A percentile compares a stretch with the other conserved stretches of the same genome.
Evolutionary conservation across 2,888 invertebrate genomes (phyloP).

Genomic region (Dasysyrphus tricinctus): DNA sequence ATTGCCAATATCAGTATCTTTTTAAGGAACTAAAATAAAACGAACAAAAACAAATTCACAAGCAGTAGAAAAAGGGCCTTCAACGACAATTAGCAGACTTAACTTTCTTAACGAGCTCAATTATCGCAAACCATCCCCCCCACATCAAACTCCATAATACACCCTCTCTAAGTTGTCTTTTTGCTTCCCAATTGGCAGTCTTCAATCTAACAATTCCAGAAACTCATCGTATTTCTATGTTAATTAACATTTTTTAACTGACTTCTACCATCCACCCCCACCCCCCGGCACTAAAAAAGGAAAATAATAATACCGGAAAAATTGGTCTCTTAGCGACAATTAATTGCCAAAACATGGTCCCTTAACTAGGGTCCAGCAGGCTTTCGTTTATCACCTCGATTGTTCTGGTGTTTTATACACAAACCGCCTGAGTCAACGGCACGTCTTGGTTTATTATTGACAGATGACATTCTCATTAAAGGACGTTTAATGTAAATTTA

Average conservation of each 20-base stretch:
- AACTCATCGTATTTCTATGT: slow-evolving; percentile 10
- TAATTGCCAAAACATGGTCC: slow-evolving; percentile 59
- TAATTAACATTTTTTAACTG: slow-evolving; percentile 67
- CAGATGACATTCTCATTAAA: slow-evolving; percentile 48
- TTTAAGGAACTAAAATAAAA: background rate
- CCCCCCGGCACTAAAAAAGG: slow-evolving; percentile 4
- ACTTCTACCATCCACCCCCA: background rate
- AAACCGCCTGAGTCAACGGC: background rate
- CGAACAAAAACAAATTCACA: slow-evolving; percentile 3
- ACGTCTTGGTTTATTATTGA: slow-evolving; percentile 25
- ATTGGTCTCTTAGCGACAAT: slow-evolving; percentile 61
- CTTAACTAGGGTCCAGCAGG: slow-evolving; percentile 1
- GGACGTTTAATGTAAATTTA: slow-evolving; percentile 57
- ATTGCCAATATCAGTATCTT: slow-evolving; percentile 29
- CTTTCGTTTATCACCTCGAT: slow-evolving; percentile 22
- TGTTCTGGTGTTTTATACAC: background rate
- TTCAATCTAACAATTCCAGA: slow-evolving; percentile 31
- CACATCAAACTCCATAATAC: background rate
- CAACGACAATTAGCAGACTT: slow-evolving; percentile 54
- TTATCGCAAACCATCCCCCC: background rate
- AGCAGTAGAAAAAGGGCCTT: slow-evolving; percentile 24
- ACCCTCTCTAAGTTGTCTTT: background rate
- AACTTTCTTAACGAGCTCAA: slow-evolving; percentile 64
- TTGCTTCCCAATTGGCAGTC: slow-evolving; percentile 23
- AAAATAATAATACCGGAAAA: slow-evolving; percentile 34